A percentile compares a stretch with the other conserved stretches of the same genome.
phyloP scores from a whole-genome alignment of 2,888 invertebrate genomes.

The Ischnus inquisitorius region DNA sequence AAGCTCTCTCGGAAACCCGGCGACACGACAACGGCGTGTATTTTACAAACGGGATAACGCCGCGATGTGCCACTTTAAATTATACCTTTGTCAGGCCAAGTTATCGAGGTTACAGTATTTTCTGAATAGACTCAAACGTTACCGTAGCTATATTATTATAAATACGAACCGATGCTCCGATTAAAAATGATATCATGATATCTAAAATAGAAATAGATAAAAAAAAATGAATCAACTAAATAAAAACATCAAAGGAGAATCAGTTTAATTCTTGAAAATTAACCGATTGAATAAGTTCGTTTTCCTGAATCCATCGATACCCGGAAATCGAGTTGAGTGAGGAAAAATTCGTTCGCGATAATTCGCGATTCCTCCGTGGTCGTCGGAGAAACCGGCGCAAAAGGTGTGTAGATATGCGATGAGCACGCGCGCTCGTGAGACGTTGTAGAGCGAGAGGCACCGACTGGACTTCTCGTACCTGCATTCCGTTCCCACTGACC shows the following conservation, averaged over 20 bases:
- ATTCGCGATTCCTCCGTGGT: conserved; percentile 30
- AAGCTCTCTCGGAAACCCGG: conserved; percentile 54
- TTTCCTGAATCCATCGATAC: background rate
- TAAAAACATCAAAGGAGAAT: background rate
- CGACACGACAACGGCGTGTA: conserved; percentile 24
- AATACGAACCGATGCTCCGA: too few species aligned
- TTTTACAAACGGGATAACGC: conserved; percentile 46
- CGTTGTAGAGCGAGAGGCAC: conserved; percentile 74
- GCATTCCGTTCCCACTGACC: conserved; percentile 85
- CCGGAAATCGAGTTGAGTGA: background rate
- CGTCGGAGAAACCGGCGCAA: conserved; percentile 63
- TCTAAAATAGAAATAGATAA: background rate
- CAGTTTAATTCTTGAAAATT: background rate
- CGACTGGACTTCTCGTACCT: conserved; percentile 83
- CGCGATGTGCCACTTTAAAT: background rate
- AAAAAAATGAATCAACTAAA: background rate
- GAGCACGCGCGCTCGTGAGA: conserved; percentile 56
- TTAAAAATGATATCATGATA: too few species aligned
- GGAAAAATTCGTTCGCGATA: conserved; percentile 18
- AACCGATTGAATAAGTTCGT: background rate
- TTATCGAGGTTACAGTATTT: background rate
- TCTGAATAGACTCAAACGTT: background rate
- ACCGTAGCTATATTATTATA: background rate
- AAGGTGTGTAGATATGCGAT: conserved; percentile 56
- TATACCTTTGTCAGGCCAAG: background rate